These are phyloP conservation scores for Zenarchopterus dispar DNA, from an alignment of 2,797 vertebrate genomes.

Conservation along the genomic window DNA sequence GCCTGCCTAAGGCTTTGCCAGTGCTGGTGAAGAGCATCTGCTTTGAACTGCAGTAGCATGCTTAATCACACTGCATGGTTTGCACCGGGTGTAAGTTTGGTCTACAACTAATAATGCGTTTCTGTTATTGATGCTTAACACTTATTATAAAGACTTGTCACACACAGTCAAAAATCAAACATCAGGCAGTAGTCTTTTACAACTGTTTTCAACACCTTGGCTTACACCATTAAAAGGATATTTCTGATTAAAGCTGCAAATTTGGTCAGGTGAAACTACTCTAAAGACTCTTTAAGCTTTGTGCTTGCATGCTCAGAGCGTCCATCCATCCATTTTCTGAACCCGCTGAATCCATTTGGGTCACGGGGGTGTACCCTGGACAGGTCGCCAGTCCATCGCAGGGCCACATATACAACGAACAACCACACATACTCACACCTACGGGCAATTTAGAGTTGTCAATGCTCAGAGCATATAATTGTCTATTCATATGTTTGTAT, in stretches of 20 bases:
- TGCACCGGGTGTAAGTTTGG: slow-evolving; percentile 43
- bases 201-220: slow-evolving; percentile 7
- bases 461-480: no score
- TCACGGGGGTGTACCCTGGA: no score
- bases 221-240: not conserved
- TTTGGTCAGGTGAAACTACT: not conserved
- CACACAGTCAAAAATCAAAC: slow-evolving; percentile 5
- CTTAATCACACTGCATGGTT: slow-evolving; percentile 62
- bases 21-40: slow-evolving; percentile 76
- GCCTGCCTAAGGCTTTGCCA: slow-evolving; percentile 64
- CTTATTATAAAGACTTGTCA: slow-evolving; percentile 25
- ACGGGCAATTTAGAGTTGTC: no score
- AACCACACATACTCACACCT: no score
- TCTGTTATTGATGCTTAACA: slow-evolving; percentile 52
- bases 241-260: slow-evolving; percentile 28
- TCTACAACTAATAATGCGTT: slow-evolving; percentile 48
- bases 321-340: no score
- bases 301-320: no score
- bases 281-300: no score
- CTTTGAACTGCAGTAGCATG: slow-evolving; percentile 70
- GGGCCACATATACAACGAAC: no score
- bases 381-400: no score
- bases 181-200: slow-evolving; percentile 24
- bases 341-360: no score
- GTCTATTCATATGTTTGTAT: no score